Evolutionary conservation across 2,113 vertebrate genomes (phyloP).

Genomic region (Syrmaticus mikado): DNA sequence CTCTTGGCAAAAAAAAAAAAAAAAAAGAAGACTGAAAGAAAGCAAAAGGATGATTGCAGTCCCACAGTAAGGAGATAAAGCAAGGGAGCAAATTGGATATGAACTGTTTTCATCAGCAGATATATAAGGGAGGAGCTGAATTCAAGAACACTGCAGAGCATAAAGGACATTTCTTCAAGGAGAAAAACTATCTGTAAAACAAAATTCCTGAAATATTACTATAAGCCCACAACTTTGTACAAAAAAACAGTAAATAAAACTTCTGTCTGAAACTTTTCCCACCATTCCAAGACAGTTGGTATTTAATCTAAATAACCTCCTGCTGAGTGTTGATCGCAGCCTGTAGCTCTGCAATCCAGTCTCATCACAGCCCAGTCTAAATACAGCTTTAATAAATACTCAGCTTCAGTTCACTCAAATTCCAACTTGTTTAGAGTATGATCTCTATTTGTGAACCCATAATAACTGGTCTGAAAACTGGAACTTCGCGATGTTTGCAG

Average conservation of each 20-base stretch:
- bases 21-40: conserved; percentile 10
- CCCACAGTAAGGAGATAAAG: conserved; percentile 37
- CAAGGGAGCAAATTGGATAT: conserved; percentile 14
- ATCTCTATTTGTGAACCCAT: not conserved
- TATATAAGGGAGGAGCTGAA: not conserved
- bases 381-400: conserved; percentile 45
- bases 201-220: conserved; percentile 54
- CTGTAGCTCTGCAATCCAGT: conserved; percentile 43
- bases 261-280: conserved; percentile 66
- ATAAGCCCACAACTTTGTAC: conserved; percentile 29
- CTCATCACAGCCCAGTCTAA: conserved; percentile 19
- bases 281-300: conserved; percentile 59
- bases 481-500: not conserved
- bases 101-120: not conserved
- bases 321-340: conserved; percentile 56
- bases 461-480: not conserved
- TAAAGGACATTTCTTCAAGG: conserved; percentile 7
- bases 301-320: conserved; percentile 73
- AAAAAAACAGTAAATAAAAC: conserved; percentile 45
- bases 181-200: not conserved
- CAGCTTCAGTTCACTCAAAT: conserved; percentile 50
- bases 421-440: conserved; percentile 1
- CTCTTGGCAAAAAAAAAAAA: not conserved
- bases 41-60: conserved; percentile 52
- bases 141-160: not conserved